Base-by-base conservation (phyloP, 2,113 vertebrate species). In the Agapornis roseicollis region DNA sequence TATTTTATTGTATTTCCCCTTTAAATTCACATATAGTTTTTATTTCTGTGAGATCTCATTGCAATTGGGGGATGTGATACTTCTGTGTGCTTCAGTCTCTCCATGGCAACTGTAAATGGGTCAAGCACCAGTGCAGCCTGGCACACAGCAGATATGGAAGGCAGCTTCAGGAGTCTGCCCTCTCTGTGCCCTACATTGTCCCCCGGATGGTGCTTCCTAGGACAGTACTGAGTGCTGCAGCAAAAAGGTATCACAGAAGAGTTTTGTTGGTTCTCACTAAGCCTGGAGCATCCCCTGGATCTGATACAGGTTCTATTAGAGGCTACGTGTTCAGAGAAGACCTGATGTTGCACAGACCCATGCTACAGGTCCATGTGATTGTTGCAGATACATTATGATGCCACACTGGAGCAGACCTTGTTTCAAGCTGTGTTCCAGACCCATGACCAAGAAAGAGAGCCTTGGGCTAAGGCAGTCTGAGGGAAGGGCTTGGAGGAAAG, bases 91-190 rank as follows among this genome's bases (percentile, higher is more conserved):
- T 93, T 78, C 52, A 46, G 33, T 66, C 64, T 96, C 90, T 92
- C 90, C 88, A 89, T 81, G 78, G 90, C 82, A 91, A 90, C 88
- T 88, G 73, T 83, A 91, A 95, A 94, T 83, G 68, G 85, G 79
- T 89, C 87, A 91, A 52, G 53, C 41, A 61, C 10, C 4, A 8
- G 76, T n/a, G 68, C 71, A 94, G 68, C 33, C 53, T 60, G 58
- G 76, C 55, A 64, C 50, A 47, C 4, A 31, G 58, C 47, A 89
- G 47, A 52, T 88, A 16, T 50, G 37, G 71, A 89, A 96, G 25
- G 46, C 37, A 84, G 72, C 33, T 84, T 65, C 49, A 73, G 65
- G 23, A 52, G 42, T 35, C 35, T 79, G 29, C 18, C 56, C 70
- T 79, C 4, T 1, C 56, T 60, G 41, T 17, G 19, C 31, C 22